Conservation (phyloP, 2,113 vertebrate species). For the Xyrauchen texanus region DNA sequence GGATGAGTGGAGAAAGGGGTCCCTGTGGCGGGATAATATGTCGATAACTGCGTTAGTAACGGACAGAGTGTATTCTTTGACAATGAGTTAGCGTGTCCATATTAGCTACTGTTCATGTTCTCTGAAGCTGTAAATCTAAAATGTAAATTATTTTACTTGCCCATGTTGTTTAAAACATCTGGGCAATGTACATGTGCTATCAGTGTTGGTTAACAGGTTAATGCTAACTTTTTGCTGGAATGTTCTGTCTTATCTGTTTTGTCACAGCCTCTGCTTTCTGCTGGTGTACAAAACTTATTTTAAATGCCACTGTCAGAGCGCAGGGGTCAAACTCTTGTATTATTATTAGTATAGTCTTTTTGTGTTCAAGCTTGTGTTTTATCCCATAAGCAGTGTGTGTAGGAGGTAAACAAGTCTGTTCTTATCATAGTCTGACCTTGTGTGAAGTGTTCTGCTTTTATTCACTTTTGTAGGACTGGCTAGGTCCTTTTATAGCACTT, state of each 20-base stretch:
- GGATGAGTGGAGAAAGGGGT: not conserved
- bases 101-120: not conserved
- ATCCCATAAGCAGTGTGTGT: constrained; percentile 15
- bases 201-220: no score
- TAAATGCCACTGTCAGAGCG: not conserved
- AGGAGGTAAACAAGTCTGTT: constrained; percentile 16
- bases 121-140: not conserved
- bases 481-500: not conserved
- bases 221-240: not conserved
- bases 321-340: constrained; percentile 3
- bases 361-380: not conserved
- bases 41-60: constrained; percentile 14
- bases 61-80: not conserved
- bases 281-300: constrained; percentile 5
- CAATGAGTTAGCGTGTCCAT: not conserved
- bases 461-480: not conserved
- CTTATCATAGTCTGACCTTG: not conserved
- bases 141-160: no score
- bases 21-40: constrained; percentile 5
- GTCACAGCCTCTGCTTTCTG: constrained; percentile 18
- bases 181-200: no score
- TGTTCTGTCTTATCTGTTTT: not conserved
- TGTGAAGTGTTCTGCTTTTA: not conserved
- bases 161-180: no score
- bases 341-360: not conserved